Percentiles rank a stretch among this genome's conserved stretches.
Evolutionary conservation across 2,113 vertebrate species (phyloP).

Genomic region (Xiphophorus couchianus): DNA sequence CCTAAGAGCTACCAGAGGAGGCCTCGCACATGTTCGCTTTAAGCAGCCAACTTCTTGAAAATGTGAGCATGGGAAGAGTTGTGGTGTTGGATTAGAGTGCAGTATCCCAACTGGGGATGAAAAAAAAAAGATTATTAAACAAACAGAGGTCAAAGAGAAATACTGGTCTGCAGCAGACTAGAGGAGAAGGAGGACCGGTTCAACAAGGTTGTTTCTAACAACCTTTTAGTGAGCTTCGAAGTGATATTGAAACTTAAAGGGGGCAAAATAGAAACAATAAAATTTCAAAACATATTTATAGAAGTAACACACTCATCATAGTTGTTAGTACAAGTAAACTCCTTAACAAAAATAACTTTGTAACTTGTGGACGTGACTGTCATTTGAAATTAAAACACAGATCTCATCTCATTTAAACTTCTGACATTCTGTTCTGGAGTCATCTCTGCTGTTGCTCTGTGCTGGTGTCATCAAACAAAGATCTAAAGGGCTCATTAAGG

Average conservation of each 20-base stretch:
- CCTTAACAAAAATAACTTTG: background rate
- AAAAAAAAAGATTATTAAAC: background rate
- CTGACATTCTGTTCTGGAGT: background rate
- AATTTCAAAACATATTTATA: background rate
- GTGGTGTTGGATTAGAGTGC: background rate
- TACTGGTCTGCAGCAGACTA: constrained; percentile 1
- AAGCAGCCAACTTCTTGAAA: background rate
- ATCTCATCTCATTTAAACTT: background rate
- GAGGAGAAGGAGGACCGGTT: constrained; percentile 15
- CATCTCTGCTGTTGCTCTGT: background rate
- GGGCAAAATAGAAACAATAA: background rate
- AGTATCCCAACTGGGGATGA: background rate
- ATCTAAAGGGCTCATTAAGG: background rate
- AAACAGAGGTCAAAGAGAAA: background rate
- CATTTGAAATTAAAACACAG: background rate
- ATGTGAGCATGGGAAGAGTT: background rate
- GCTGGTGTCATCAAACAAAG: background rate
- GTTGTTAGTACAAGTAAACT: background rate
- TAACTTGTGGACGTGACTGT: background rate
- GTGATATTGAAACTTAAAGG: background rate
- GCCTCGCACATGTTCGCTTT: background rate
- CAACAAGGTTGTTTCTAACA: too few species aligned
- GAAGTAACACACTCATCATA: background rate
- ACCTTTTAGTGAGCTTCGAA: background rate
- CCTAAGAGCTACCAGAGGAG: background rate